Percentiles rank a stretch among this genome's conserved stretches.
Evolutionary conservation across 2,888 invertebrate species (phyloP).

Genomic region (Ochropleura leucogaster): DNA sequence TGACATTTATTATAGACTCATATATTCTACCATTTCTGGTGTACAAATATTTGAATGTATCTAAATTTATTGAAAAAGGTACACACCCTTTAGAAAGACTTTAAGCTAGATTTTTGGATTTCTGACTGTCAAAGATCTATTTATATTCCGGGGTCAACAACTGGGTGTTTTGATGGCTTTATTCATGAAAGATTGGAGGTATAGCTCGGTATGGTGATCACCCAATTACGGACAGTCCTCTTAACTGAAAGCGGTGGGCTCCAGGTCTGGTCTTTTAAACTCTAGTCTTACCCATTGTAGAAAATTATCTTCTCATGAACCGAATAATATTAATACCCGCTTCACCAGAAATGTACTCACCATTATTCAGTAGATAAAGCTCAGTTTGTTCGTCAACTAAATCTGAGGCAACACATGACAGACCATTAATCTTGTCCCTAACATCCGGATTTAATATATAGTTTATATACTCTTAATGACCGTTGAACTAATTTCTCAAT

Average conservation of each 20-base stretch:
- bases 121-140: neutral
- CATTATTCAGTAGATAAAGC: slow-evolving; percentile 19
- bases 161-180: neutral
- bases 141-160: neutral
- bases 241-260: neutral
- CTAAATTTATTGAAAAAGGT: too few relatives aligned
- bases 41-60: too few relatives aligned
- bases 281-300: neutral
- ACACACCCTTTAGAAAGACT: neutral
- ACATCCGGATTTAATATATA: slow-evolving; percentile 54
- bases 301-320: neutral
- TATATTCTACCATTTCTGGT: too few relatives aligned
- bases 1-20: too few relatives aligned
- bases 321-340: neutral
- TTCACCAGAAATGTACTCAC: neutral
- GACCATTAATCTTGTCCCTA: slow-evolving; percentile 58
- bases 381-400: slow-evolving; percentile 50
- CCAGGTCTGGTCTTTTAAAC: neutral
- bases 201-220: neutral
- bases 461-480: slow-evolving; percentile 60
- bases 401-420: slow-evolving; percentile 47
- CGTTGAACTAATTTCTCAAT: slow-evolving; percentile 57
- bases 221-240: neutral
- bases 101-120: neutral
- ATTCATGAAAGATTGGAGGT: neutral